Conservation (phyloP, 2,888 invertebrate genomes). For the Prosapia bicincta region DNA sequence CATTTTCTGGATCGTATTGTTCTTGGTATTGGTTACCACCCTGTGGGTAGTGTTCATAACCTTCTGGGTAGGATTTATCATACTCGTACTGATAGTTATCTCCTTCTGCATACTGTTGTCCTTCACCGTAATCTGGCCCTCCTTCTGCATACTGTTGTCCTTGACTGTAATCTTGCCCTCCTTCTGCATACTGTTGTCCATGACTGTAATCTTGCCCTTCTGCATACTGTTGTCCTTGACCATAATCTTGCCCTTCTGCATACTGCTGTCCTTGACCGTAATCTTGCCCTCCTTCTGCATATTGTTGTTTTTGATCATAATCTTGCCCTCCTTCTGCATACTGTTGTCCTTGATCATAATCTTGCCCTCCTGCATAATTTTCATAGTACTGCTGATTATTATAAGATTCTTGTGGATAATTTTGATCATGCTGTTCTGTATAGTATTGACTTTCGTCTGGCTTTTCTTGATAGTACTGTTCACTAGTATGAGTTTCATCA, state of each 20-base stretch:
- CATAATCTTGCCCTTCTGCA: not conserved
- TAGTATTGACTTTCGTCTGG: not conserved
- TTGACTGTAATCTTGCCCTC: not conserved
- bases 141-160: conserved; percentile 3
- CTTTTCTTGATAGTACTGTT: not conserved
- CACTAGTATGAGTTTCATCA: not conserved
- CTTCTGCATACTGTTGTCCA: not conserved
- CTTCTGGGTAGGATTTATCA: not conserved
- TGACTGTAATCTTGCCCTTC: conserved; percentile 5
- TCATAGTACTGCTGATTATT: not conserved
- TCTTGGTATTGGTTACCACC: conserved; percentile 6
- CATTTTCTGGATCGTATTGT: conserved; percentile 9
- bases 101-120: conserved; percentile 11
- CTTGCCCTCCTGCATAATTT: not conserved
- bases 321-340: not conserved
- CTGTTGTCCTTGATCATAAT: not conserved
- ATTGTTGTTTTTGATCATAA: not conserved
- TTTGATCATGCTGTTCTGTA: conserved; percentile 8
- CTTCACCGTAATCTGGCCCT: not conserved
- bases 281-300: not conserved
- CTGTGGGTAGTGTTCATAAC: conserved; percentile 4
- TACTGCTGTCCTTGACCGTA: not conserved
- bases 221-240: not conserved
- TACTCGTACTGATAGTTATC: not conserved
- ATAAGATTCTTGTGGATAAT: not conserved